Evolutionary conservation across 2,113 vertebrate genomes (phyloP).

Genomic region (Oryzias melastigma): DNA sequence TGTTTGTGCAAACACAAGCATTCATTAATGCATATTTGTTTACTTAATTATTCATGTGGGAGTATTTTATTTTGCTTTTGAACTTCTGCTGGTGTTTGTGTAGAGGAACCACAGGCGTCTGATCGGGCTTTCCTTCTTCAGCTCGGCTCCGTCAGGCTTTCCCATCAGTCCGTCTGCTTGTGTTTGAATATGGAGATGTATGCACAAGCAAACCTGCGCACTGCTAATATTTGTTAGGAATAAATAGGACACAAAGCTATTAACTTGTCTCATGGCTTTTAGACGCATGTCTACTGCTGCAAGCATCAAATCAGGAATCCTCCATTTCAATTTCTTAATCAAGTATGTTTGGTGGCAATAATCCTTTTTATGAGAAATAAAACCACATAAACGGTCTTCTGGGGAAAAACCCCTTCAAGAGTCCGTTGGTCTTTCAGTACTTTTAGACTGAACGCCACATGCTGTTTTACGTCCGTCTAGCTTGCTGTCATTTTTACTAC

Average conservation of each 20-base stretch:
- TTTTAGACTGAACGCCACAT: no score
- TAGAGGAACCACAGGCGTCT: not conserved
- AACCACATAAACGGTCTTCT: no score
- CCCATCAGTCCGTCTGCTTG: not conserved
- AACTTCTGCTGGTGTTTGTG: not conserved
- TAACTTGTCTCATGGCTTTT: not conserved
- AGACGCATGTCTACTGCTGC: not conserved
- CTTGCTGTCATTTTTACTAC: no score
- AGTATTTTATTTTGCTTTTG: conserved; percentile 14
- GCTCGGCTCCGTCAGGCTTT: not conserved
- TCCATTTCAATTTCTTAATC: no score
- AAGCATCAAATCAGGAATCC: no score
- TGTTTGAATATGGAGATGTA: not conserved
- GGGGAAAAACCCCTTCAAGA: no score
- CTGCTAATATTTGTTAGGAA: not conserved
- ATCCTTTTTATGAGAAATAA: no score
- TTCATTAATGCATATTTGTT: conserved; percentile 41
- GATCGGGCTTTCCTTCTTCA: conserved; percentile 20
- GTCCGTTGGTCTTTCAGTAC: no score
- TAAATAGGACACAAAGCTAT: not conserved
- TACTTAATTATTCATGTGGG: conserved; percentile 42
- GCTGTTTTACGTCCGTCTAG: no score
- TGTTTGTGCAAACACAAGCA: conserved; percentile 18
- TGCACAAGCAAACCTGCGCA: not conserved
- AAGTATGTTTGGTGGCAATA: no score